Evolutionary conservation across 2,797 vertebrate species (phyloP).

Genomic region (Tamandua tetradactyla): DNA sequence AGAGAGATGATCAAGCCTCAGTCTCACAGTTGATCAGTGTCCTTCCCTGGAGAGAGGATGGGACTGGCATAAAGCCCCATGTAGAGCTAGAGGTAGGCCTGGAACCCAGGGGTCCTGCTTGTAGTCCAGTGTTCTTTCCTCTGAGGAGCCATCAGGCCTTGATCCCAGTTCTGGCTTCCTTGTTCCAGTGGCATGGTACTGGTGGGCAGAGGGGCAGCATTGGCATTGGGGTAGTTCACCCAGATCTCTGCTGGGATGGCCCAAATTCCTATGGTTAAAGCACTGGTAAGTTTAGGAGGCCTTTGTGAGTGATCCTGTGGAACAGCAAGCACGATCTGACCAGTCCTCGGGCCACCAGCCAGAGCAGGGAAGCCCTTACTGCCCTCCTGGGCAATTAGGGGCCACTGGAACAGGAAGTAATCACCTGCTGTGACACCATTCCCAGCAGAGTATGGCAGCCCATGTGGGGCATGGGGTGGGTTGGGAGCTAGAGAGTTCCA

Average conservation of each 20-base stretch:
- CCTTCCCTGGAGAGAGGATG: not conserved
- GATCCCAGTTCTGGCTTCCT: not conserved
- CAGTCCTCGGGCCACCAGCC: not conserved
- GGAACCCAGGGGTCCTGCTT: not conserved
- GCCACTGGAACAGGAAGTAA: not conserved
- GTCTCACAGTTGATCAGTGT: not conserved
- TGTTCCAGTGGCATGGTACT: not conserved
- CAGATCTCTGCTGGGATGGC: not conserved
- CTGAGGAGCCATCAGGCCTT: not conserved
- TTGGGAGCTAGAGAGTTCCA: not conserved
- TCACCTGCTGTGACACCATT: not conserved
- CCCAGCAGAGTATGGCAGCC: not conserved
- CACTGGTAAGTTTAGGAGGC: not conserved
- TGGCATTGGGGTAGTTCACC: not conserved
- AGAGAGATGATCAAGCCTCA: not conserved
- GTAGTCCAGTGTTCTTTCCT: not conserved
- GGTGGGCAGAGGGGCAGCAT: not conserved
- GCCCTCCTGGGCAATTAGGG: not conserved
- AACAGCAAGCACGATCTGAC: not conserved
- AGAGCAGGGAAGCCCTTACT: not conserved
- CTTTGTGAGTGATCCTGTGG: not conserved
- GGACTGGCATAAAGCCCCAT: not conserved
- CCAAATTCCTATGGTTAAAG: accelerated
- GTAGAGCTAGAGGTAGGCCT: not conserved
- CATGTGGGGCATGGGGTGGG: not conserved